phyloP scores from a whole-genome alignment of 30 jellyfish, hydroid and myxozoan species.

The Clytia hemisphaerica region DNA sequence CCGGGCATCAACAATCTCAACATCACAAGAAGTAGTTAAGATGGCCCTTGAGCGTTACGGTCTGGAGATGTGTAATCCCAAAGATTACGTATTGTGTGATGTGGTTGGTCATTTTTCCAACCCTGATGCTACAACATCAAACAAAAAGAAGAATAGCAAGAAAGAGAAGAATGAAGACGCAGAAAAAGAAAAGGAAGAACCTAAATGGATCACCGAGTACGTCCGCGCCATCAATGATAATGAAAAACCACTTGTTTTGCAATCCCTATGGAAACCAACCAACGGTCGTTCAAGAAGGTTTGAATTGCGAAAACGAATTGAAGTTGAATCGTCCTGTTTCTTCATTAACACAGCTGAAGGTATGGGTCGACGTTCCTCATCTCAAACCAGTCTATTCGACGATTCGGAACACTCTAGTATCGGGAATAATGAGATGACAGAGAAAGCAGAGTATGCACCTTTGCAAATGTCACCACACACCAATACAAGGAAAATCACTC shows the following conservation, averaged over 20 bases:
- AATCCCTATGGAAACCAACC: slow-evolving; percentile 97
- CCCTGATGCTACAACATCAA: background rate
- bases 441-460: slow-evolving; percentile 5
- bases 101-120: slow-evolving; percentile 82
- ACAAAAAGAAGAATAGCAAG: slow-evolving; percentile 33
- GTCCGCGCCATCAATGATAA: slow-evolving; percentile 82
- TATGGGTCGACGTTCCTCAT: slow-evolving; percentile 45
- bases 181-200: slow-evolving; percentile 43
- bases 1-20: slow-evolving; percentile 90
- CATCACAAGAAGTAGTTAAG: slow-evolving; percentile 78
- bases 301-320: slow-evolving; percentile 60
- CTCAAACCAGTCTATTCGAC: slow-evolving; percentile 40
- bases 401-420: slow-evolving; percentile 82
- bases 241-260: slow-evolving; percentile 90
- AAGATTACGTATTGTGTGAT: slow-evolving; percentile 81
- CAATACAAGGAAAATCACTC: slow-evolving; percentile 7
- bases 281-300: slow-evolving; percentile 70
- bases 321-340: slow-evolving; percentile 60
- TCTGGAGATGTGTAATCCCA: slow-evolving; percentile 56
- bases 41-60: slow-evolving; percentile 87
- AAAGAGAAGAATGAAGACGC: slow-evolving; percentile 5
- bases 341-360: slow-evolving; percentile 82
- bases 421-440: background rate
- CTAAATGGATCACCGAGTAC: slow-evolving; percentile 90
- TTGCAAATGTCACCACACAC: slow-evolving; percentile 33